Base-by-base conservation (phyloP, 2,888 invertebrate genomes). In the Ornithoptera priamus region DNA sequence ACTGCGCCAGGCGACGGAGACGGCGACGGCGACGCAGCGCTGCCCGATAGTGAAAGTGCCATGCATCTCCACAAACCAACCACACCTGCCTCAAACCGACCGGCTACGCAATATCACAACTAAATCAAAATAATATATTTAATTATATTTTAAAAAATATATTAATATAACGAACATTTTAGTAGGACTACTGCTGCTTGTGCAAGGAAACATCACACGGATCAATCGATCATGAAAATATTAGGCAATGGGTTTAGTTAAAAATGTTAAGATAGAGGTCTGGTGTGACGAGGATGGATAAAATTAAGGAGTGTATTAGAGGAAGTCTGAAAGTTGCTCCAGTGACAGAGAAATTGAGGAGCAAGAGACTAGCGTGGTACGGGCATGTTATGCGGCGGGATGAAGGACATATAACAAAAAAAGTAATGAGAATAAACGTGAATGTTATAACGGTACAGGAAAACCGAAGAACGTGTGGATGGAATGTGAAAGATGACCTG, bases 11-110 rank as follows among this genome's bases (percentile, higher is more conserved):
- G 62, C 62, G 50, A 30, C 50, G 62, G 50, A 17, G 61, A 20
- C n/a, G 42, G 22, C 90, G 87, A 82, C 46, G 64, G 73, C 74
- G 82, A 83, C 77, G 77, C 81, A 79, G 75, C 81, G 84, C 80
- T 85, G 81, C 82, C 82, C 83, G 89, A 91, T 83, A 92, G 92
- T 92, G 92, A 92, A 92, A 92, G 92, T 90, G 85, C 85, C 83
- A 83, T 79, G 86, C 88, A 90, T 88, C 85, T 79, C 74, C 72
- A 72, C 72, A 67, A 58, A 69, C 71, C 70, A 69, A 74, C 76
- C 75, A 75, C 74, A 78, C 81, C 80, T 78, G 78, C 79, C 82
- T 77, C 89, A 46, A 30, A 24, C 63, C 62, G 58, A 62, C 63
- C 53, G 39, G 36, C 30, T 62, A 59, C 60, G 57, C 61, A 57